phyloP scores from a whole-genome alignment of 2,797 vertebrate species.

The Tinamus major region DNA sequence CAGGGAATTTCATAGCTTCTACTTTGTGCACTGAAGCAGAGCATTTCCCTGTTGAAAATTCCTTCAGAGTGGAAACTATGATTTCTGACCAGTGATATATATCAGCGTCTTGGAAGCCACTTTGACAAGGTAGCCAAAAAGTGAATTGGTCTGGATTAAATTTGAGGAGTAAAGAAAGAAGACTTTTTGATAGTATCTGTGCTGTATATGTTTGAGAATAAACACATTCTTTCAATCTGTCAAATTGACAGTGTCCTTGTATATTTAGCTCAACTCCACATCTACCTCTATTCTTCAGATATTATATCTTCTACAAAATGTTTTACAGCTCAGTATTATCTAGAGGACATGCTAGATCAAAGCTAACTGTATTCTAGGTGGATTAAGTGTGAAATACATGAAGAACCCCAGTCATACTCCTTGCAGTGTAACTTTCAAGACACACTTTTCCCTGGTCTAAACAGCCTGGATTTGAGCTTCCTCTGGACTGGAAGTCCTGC shows the following conservation, averaged over 20 bases:
- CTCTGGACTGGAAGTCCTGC: fast-evolving
- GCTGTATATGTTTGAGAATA: not conserved
- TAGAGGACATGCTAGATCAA: not conserved
- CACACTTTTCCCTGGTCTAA: not conserved
- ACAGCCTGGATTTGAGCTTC: not conserved
- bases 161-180: not conserved
- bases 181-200: not conserved
- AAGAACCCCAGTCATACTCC: not conserved
- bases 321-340: not conserved
- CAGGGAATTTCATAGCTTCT: not conserved
- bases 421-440: not conserved
- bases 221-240: not conserved
- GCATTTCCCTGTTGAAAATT: not conserved
- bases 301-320: not conserved
- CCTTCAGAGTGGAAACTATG: not conserved
- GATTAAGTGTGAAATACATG: not conserved
- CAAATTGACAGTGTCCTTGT: not conserved
- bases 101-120: not conserved
- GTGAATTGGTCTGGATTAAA: not conserved
- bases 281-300: not conserved
- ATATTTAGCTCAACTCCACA: not conserved
- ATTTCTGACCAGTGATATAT: fast-evolving
- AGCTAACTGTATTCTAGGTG: not conserved
- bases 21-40: not conserved
- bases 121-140: not conserved